Evolutionary conservation across 92 coral and sea anemone genomes (phyloP).

Genomic region (Parazoanthus atlanticus): DNA sequence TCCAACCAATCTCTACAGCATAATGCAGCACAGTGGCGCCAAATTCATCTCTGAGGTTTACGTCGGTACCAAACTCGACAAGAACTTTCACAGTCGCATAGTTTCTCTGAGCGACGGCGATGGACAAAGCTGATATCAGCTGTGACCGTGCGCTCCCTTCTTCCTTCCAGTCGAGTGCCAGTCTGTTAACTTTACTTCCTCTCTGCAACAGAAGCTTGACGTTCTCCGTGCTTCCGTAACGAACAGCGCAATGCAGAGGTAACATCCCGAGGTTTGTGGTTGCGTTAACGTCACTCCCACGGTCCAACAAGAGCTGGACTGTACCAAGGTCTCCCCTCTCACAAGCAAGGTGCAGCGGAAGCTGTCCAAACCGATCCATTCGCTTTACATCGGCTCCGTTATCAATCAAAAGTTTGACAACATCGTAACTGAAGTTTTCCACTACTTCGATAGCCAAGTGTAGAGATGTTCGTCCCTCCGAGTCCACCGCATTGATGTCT

Average conservation of each 20-base stretch:
- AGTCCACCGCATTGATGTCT: conserved; percentile 28
- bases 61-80: conserved; percentile 23
- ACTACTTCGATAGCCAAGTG: conserved; percentile 51
- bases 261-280: conserved; percentile 33
- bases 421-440: conserved; percentile 39
- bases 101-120: conserved; percentile 28
- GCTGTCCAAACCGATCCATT: conserved; percentile 38
- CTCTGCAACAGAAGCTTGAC: conserved; percentile 10
- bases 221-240: conserved; percentile 20
- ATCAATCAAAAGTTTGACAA: conserved; percentile 37
- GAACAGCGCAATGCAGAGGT: conserved; percentile 16
- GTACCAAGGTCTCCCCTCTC: conserved; percentile 34
- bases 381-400: conserved; percentile 38
- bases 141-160: not conserved
- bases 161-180: conserved; percentile 30
- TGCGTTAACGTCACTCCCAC: conserved; percentile 32
- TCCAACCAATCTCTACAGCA: conserved; percentile 33
- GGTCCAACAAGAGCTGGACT: conserved; percentile 16
- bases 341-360: conserved; percentile 43
- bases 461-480: conserved; percentile 43
- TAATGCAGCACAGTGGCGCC: conserved; percentile 27
- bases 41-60: conserved; percentile 27
- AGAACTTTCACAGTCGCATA: conserved; percentile 7
- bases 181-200: conserved; percentile 30
- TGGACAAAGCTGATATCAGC: conserved; percentile 21